These are phyloP conservation scores for Strigamia transsilvanica DNA, from an alignment of 2,888 invertebrate species.

Conservation along the genomic window DNA sequence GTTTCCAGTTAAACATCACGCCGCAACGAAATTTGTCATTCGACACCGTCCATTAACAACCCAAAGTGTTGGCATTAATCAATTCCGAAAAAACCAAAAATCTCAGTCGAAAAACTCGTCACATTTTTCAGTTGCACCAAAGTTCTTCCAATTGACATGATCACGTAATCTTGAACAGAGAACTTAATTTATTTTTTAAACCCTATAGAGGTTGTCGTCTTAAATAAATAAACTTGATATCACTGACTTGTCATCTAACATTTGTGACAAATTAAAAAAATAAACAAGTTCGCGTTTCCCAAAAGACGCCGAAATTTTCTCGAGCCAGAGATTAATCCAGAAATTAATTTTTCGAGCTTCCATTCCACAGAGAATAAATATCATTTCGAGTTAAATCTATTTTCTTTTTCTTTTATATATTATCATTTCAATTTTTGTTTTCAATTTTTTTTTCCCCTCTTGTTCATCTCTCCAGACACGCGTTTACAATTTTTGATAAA, in stretches of 20 bases:
- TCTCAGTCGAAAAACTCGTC: too few relatives aligned
- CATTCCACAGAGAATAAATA: conserved; percentile 1
- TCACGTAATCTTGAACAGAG: too few relatives aligned
- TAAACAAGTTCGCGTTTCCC: not conserved
- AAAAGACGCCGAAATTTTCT: not conserved
- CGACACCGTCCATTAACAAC: not conserved
- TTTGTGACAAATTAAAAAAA: not conserved
- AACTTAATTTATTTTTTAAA: too few relatives aligned
- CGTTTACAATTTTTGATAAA: not conserved
- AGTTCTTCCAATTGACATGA: too few relatives aligned
- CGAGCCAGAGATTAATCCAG: not conserved
- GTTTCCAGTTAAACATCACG: not conserved
- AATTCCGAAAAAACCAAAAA: not conserved
- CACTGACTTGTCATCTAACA: not conserved
- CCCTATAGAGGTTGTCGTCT: too few relatives aligned
- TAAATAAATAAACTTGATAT: not conserved
- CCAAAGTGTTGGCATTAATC: not conserved
- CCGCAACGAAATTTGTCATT: not conserved
- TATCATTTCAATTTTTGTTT: not conserved
- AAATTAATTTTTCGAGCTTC: not conserved
- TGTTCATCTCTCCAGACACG: not conserved
- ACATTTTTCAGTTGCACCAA: too few relatives aligned
- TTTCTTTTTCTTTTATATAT: not conserved
- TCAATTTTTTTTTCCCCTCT: not conserved
- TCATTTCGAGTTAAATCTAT: not conserved